A percentile compares a stretch with the other conserved stretches of the same genome.
phyloP scores from a whole-genome alignment of 2,797 vertebrate genomes.

The Odontamblyopus lacepedii region DNA sequence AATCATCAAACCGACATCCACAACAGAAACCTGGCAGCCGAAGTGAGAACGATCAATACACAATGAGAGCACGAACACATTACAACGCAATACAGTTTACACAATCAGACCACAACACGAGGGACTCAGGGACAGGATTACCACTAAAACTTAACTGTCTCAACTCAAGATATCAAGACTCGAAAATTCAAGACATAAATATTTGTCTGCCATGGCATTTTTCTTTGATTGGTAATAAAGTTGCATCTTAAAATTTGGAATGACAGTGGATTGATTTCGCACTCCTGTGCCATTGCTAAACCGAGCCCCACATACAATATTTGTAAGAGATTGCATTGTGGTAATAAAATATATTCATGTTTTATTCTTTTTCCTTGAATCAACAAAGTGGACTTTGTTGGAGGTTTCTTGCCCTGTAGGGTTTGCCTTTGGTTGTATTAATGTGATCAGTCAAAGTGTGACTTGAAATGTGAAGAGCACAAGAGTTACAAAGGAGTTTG shows the following conservation, averaged over 20 bases:
- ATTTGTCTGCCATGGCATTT: background rate
- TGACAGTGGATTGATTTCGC: background rate
- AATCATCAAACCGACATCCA: constrained; percentile 31
- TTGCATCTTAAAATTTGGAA: background rate
- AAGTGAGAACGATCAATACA: constrained; percentile 24
- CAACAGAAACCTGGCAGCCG: constrained; percentile 17
- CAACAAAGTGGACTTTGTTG: too few relatives aligned
- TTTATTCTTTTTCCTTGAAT: background rate
- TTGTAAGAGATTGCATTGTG: background rate
- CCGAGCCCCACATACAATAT: background rate
- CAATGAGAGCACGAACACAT: constrained; percentile 6
- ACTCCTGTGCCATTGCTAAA: background rate
- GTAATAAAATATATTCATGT: background rate
- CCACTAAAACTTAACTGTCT: constrained; percentile 2
- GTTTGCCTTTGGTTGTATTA: too few relatives aligned
- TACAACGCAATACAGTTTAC: background rate
- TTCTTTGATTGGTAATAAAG: background rate
- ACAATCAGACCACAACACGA: constrained; percentile 8
- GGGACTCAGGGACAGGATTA: background rate
- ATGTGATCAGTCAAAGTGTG: background rate
- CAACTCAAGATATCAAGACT: background rate
- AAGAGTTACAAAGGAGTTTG: background rate
- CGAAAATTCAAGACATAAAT: background rate
- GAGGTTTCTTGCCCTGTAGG: background rate
- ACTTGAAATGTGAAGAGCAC: background rate